phyloP scores from a whole-genome alignment of 2,888 invertebrate genomes.

The Drosophila mimica region DNA sequence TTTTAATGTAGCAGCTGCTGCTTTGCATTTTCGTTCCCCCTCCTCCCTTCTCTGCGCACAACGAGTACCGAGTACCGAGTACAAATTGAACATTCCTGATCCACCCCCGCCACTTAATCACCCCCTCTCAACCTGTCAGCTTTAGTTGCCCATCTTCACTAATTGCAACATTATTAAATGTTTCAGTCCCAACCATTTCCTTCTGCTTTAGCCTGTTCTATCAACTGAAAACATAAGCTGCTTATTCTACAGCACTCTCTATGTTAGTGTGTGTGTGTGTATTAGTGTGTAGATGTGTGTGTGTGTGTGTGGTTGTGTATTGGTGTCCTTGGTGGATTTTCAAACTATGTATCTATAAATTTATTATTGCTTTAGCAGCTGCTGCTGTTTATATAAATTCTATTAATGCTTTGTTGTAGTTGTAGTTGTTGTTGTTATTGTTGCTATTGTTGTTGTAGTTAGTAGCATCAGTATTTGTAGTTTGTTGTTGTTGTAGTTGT shows the following conservation, averaged over 20 bases:
- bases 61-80: too few relatives aligned
- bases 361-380: slow-evolving; percentile 37
- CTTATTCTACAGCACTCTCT: slow-evolving; percentile 60
- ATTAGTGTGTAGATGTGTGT: slow-evolving; percentile 37
- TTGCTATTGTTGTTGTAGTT: slow-evolving; percentile 57
- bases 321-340: slow-evolving; percentile 27
- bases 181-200: slow-evolving; percentile 23
- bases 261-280: slow-evolving; percentile 19
- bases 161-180: slow-evolving; percentile 77
- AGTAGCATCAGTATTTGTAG: slow-evolving; percentile 45
- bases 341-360: slow-evolving; percentile 42
- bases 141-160: slow-evolving; percentile 39
- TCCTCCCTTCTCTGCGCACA: neutral
- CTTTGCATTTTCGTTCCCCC: neutral
- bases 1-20: slow-evolving; percentile 15
- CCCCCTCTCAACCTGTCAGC: slow-evolving; percentile 1
- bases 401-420: slow-evolving; percentile 67
- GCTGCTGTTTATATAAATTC: slow-evolving; percentile 55
- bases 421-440: slow-evolving; percentile 54
- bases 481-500: slow-evolving; percentile 57
- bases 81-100: neutral
- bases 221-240: slow-evolving; percentile 69
- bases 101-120: neutral
- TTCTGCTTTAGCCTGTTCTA: slow-evolving; percentile 22
- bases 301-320: slow-evolving; percentile 7